These are phyloP conservation scores for Entomobrya proxima DNA, from an alignment of 2,888 invertebrate genomes.

Conservation along the genomic window DNA sequence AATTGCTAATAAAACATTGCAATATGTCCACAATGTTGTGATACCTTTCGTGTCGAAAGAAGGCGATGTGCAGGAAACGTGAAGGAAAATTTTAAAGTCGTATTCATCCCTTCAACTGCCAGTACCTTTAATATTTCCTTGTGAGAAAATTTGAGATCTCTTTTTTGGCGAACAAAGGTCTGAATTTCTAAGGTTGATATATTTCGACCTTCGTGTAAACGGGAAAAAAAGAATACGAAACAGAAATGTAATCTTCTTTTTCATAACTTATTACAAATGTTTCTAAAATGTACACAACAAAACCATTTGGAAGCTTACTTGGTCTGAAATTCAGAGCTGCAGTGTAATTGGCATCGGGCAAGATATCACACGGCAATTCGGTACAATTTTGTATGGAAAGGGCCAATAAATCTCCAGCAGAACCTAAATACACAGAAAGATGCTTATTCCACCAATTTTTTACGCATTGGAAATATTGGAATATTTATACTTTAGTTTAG, in stretches of 20 bases:
- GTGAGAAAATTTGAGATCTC: conserved; percentile 38
- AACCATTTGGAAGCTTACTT: conserved; percentile 2
- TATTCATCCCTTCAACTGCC: not conserved
- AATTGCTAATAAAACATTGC: not conserved
- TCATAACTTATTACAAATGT: not conserved
- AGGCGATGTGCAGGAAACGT: conserved; percentile 29
- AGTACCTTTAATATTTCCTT: conserved; percentile 10
- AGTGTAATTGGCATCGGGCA: conserved; percentile 29
- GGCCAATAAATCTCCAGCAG: conserved; percentile 22
- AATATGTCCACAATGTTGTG: not conserved
- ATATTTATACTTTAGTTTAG: no score
- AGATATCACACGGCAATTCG: conserved; percentile 41
- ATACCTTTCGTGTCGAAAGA: conserved; percentile 3
- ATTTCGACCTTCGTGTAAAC: conserved; percentile 39
- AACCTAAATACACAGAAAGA: not conserved
- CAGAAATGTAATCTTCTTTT: not conserved
- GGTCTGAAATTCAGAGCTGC: conserved; percentile 31
- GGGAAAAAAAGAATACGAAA: not conserved
- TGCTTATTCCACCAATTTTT: no score
- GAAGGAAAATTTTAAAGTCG: conserved; percentile 42
- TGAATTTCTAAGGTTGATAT: conserved; percentile 40
- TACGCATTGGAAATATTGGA: no score
- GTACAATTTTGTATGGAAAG: conserved; percentile 34
- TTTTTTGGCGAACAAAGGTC: conserved; percentile 31
- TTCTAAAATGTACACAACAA: not conserved